A percentile compares a stretch with the other conserved stretches of the same genome.
Evolutionary conservation across 2,113 vertebrate species (phyloP).

Genomic region (Scalopus aquaticus): DNA sequence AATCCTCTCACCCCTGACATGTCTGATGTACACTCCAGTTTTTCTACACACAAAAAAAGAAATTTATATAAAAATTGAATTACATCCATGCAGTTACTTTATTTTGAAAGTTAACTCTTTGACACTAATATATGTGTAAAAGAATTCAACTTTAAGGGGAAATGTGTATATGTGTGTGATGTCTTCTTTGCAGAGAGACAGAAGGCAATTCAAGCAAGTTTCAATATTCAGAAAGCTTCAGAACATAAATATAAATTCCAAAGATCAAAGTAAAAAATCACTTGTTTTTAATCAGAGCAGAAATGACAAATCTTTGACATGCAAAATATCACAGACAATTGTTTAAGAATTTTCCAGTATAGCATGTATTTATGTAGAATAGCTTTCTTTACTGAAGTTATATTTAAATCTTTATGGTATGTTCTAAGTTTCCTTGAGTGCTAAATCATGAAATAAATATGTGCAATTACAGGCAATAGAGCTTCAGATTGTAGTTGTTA

Average conservation of each 20-base stretch:
- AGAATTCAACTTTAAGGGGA: neutral
- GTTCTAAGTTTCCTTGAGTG: neutral
- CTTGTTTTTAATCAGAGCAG: conserved; percentile 27
- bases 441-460: conserved; percentile 45
- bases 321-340: conserved; percentile 25
- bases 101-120: conserved; percentile 36
- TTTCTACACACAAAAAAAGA: too few relatives aligned
- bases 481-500: neutral
- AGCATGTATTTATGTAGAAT: conserved; percentile 37
- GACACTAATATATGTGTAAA: neutral
- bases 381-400: conserved; percentile 3
- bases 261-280: conserved; percentile 42
- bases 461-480: neutral
- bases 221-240: neutral
- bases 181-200: neutral
- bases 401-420: conserved; percentile 17
- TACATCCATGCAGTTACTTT: neutral
- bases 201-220: neutral
- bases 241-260: neutral
- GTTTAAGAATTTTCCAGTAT: conserved; percentile 18
- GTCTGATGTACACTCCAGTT: too few relatives aligned
- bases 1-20: too few relatives aligned
- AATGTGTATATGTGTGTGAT: neutral
- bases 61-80: too few relatives aligned
- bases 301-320: conserved; percentile 27